Evolutionary conservation across 2,888 invertebrate species (phyloP).

Genomic region (Himalopsyche anomala): DNA sequence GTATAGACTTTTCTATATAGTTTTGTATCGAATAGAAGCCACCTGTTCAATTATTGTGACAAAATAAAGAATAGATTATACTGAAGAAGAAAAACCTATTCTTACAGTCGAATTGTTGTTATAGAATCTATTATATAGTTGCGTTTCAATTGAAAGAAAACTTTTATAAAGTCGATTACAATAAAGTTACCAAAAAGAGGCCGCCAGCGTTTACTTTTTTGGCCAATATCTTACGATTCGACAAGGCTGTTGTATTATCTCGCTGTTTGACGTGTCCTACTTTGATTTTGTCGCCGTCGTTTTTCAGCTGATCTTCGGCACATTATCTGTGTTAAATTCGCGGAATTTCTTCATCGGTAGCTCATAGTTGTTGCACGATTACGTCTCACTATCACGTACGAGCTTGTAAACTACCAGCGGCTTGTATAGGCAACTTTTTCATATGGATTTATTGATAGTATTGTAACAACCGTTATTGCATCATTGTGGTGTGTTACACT

Average conservation of each 20-base stretch:
- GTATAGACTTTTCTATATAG: too few relatives aligned
- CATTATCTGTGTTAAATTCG: neutral
- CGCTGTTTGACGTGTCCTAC: neutral
- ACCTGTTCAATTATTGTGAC: too few relatives aligned
- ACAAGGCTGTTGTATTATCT: neutral
- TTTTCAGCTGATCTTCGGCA: neutral
- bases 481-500: neutral
- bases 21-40: too few relatives aligned
- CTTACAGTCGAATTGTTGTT: too few relatives aligned
- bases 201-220: neutral
- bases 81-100: too few relatives aligned
- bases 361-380: neutral
- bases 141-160: neutral
- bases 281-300: conserved; percentile 1
- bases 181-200: neutral
- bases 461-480: conserved; percentile 26
- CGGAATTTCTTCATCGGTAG: conserved; percentile 8
- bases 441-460: conserved; percentile 2
- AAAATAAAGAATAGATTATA: too few relatives aligned
- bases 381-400: neutral
- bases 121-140: too few relatives aligned
- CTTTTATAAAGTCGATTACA: neutral
- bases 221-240: neutral
- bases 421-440: neutral
- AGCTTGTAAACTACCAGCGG: neutral